phyloP scores from a whole-genome alignment of 1,140 invertebrate genomes.

The Probaryconus sp. region DNA sequence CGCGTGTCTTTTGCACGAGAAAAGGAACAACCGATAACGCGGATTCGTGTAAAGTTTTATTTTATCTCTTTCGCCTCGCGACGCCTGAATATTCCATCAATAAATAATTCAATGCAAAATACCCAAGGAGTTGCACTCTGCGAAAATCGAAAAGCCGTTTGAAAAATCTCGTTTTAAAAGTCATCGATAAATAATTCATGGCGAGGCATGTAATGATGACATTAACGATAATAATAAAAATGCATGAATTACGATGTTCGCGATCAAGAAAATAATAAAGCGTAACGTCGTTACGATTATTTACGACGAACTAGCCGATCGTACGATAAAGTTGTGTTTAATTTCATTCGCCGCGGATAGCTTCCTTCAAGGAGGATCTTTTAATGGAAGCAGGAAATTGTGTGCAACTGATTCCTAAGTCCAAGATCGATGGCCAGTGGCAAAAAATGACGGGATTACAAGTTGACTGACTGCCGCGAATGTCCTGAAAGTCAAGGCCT shows the following conservation, averaged over 20 bases:
- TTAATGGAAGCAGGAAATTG: constrained; percentile 49
- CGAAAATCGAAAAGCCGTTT: not conserved
- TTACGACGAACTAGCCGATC: constrained; percentile 24
- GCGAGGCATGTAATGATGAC: constrained; percentile 43
- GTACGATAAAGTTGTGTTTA: constrained; percentile 43
- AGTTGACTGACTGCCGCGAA: not conserved
- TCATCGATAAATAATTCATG: constrained; percentile 40
- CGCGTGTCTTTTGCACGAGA: too few relatives aligned
- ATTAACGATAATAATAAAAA: constrained; percentile 53
- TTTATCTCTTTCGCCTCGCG: too few relatives aligned
- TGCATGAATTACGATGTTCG: constrained; percentile 28
- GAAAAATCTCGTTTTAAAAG: constrained; percentile 7
- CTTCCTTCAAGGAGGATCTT: constrained; percentile 24
- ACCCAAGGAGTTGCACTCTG: too few relatives aligned
- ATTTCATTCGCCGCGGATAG: constrained; percentile 30
- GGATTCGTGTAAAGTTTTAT: too few relatives aligned
- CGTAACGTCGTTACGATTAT: constrained; percentile 42
- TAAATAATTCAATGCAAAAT: too few relatives aligned
- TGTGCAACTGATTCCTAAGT: constrained; percentile 22
- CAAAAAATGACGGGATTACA: constrained; percentile 42
- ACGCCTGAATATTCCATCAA: too few relatives aligned
- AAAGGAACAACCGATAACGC: too few relatives aligned
- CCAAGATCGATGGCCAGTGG: constrained; percentile 4
- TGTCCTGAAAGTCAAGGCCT: constrained; percentile 51
- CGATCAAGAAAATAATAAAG: constrained; percentile 36